Conservation (phyloP, 2,888 invertebrate genomes). For the Bimastos eiseni region DNA sequence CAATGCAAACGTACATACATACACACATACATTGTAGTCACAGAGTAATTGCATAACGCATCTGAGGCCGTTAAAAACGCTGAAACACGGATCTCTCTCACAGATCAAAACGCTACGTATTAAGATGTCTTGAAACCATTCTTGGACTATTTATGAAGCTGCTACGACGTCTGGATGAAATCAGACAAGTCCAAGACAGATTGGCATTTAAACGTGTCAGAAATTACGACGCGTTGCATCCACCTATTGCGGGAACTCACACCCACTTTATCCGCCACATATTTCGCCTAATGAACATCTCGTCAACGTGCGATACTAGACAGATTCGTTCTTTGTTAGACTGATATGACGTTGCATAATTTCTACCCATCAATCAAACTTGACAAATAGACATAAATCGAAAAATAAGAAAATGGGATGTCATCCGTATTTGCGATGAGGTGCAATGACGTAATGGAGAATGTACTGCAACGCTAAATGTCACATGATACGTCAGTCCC, state of each 20-base stretch:
- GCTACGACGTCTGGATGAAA: background rate
- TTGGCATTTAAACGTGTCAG: background rate
- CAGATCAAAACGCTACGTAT: background rate
- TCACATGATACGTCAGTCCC: background rate
- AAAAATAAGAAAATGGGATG: background rate
- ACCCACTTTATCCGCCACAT: background rate
- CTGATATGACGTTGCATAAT: background rate
- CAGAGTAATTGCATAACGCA: too few species aligned
- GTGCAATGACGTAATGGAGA: background rate
- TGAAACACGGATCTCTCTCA: background rate
- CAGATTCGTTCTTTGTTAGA: background rate
- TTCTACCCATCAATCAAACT: background rate
- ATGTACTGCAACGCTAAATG: background rate
- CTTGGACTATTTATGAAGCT: background rate
- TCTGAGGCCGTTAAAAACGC: too few species aligned
- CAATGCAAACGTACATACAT: too few species aligned
- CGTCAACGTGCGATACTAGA: background rate
- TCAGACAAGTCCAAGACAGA: background rate
- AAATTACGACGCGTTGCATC: background rate
- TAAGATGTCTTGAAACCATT: background rate
- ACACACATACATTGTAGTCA: too few species aligned
- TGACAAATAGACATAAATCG: background rate
- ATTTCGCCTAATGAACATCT: background rate
- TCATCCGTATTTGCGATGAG: background rate
- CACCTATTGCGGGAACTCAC: too few species aligned